Conservation (phyloP, 2,888 invertebrate species). For the Eugnorisma glareosa region DNA sequence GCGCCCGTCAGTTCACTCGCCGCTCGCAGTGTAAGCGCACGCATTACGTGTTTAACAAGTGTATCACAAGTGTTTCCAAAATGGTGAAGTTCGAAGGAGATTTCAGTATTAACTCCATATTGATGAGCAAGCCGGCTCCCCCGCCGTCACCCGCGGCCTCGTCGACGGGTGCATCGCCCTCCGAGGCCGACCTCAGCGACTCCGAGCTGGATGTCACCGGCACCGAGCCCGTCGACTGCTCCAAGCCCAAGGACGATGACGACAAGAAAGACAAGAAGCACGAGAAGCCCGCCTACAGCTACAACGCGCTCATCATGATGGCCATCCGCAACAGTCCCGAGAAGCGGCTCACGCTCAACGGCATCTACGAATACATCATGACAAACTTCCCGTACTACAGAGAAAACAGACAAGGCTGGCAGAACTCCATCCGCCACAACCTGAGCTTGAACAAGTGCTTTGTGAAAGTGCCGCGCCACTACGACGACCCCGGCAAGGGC, state of each 20-base stretch:
- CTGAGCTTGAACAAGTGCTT: slow-evolving; percentile 99
- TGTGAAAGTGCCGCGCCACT: slow-evolving; percentile 98
- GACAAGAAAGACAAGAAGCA: slow-evolving; percentile 91
- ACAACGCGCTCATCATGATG: slow-evolving; percentile 99
- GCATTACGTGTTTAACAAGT: slow-evolving; percentile 75
- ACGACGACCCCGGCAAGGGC: slow-evolving; percentile 99
- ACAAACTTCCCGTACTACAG: slow-evolving; percentile 99
- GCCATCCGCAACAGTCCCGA: slow-evolving; percentile 98
- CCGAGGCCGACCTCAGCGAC: slow-evolving; percentile 90
- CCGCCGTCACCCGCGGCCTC: slow-evolving; percentile 85
- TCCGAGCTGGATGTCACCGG: slow-evolving; percentile 95
- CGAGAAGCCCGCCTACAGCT: slow-evolving; percentile 99
- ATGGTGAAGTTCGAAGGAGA: slow-evolving; percentile 92
- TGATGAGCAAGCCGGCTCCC: slow-evolving; percentile 91
- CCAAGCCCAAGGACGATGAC: slow-evolving; percentile 87
- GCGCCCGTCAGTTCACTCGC: slow-evolving; percentile 86
- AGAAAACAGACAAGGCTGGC: slow-evolving; percentile 99
- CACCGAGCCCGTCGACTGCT: slow-evolving; percentile 93
- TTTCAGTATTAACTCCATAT: slow-evolving; percentile 95
- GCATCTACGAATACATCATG: slow-evolving; percentile 99
- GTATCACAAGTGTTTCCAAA: slow-evolving; percentile 79
- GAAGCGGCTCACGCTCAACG: slow-evolving; percentile 97
- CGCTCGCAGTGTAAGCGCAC: slow-evolving; percentile 83
- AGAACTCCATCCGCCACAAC: slow-evolving; percentile 99
- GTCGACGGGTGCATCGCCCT: slow-evolving; percentile 82